Base-by-base conservation (phyloP, 2,888 invertebrate species). In the Drosophila monieri region DNA sequence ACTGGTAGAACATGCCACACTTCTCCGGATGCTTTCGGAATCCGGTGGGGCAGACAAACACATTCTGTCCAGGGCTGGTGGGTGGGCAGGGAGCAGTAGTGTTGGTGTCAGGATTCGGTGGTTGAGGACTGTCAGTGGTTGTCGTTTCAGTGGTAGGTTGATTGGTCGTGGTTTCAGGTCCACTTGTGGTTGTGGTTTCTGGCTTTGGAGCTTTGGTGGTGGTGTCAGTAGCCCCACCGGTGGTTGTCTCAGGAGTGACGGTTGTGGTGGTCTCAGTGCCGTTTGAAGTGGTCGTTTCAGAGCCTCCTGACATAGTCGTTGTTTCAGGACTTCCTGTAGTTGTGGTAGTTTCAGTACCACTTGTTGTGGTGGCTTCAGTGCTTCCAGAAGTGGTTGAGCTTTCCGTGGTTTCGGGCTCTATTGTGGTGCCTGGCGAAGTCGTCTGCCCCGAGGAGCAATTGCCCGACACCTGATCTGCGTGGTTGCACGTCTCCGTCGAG, bases 1-100 rank as follows among this genome's bases (percentile, higher is more conserved):
- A 97, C 90, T 97, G 97, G 89, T 97, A 97, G 92, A 97, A 96
- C 78, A 96, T 91, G 85, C 96, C 95, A 83, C 97, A 97, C 87
- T 95, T 94, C 89, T 95, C 95, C 0, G 97, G 96, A 93, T 97
- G 96, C 73, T 96, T 93, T 86, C 93, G 94, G 91, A 97, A 97
- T 37, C 96, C 96, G 6, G 96, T 95, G 8, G 97, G 97, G 88
- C 97, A 97, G 1, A 96, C 94, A 60, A 95, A 93, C 12, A 94
- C 91, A 72, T 94, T 92, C 91, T 97, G 96, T 70, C 95, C 94
- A 18, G 94, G 94, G 4, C 75, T 81, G 6, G 79, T 87, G 25
- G 80, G 27, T 1, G 91, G 91, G 25, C 91, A 59, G 2, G 71
- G 59, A n/a, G 71, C 74, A 9, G 57, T 53, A 21, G n/a, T 18